Evolutionary conservation across 2,113 vertebrate genomes (phyloP).

Genomic region (Aspiorhynchus laticeps): DNA sequence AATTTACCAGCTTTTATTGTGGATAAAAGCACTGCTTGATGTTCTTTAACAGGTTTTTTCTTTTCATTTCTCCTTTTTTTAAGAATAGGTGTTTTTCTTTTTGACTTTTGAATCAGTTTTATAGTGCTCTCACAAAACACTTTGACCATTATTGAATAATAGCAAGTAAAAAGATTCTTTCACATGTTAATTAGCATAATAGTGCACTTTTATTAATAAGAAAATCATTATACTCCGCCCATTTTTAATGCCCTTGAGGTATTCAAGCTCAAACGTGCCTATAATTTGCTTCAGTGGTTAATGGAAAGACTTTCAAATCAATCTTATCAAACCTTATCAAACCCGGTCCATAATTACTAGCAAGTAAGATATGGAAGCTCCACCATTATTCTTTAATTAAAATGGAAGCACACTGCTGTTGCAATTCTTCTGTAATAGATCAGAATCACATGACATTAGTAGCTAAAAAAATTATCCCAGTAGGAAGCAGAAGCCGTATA

Average conservation of each 20-base stretch:
- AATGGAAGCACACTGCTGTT: conserved; percentile 52
- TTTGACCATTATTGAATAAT: background rate
- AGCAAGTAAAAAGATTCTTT: background rate
- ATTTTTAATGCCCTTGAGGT: background rate
- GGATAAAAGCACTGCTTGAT: background rate
- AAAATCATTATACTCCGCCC: background rate
- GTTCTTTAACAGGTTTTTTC: background rate
- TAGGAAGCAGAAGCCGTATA: background rate
- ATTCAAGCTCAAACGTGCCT: background rate
- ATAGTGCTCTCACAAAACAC: background rate
- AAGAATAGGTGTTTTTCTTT: background rate
- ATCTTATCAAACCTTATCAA: conserved; percentile 69
- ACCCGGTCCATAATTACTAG: conserved; percentile 64
- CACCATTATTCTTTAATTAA: conserved; percentile 73
- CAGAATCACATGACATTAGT: conserved; percentile 16
- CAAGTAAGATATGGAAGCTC: conserved; percentile 73
- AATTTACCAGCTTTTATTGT: no score
- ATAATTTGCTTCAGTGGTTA: conserved; percentile 58
- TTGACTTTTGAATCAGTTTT: background rate
- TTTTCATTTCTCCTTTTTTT: background rate
- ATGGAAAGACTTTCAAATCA: conserved; percentile 66
- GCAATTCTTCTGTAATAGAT: conserved; percentile 44
- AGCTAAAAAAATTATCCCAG: background rate
- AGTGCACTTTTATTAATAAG: background rate
- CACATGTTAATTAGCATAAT: background rate